Evolutionary conservation across 2,797 vertebrate genomes (phyloP).

Genomic region (Melanotaenia trifasciata): DNA sequence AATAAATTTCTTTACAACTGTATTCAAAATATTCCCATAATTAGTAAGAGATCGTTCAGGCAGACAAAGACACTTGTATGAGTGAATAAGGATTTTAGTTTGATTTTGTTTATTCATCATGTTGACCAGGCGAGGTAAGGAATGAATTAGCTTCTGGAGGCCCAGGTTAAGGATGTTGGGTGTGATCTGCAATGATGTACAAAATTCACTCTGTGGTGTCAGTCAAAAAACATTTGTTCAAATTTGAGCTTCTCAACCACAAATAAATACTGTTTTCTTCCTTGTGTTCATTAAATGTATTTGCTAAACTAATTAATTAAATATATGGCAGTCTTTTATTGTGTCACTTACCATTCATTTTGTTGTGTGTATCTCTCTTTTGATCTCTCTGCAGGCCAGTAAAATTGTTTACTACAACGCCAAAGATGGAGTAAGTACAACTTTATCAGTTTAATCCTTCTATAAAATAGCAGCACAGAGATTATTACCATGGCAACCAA

Average conservation of each 20-base stretch:
- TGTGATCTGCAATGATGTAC: no score
- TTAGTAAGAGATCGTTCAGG: no score
- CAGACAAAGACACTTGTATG: no score
- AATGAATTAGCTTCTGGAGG: no score
- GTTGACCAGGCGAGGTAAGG: no score
- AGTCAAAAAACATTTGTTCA: background rate
- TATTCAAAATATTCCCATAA: no score
- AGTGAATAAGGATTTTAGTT: no score
- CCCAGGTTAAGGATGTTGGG: no score
- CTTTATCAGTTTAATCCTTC: conserved; percentile 7
- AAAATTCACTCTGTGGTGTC: background rate
- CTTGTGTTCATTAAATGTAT: background rate
- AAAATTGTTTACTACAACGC: conserved; percentile 92
- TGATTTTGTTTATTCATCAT: no score
- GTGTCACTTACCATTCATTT: background rate
- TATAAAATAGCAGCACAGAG: conserved; percentile 9
- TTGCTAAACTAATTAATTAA: background rate
- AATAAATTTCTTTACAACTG: no score
- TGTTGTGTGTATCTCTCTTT: conserved; percentile 31
- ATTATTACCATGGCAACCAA: conserved; percentile 30
- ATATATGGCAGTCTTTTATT: background rate
- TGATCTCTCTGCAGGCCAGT: conserved; percentile 80
- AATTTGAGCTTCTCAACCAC: background rate
- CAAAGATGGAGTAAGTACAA: conserved; percentile 87
- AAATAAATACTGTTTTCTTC: background rate